A percentile compares a stretch with the other conserved stretches of the same genome.
Evolutionary conservation across 2,888 invertebrate genomes (phyloP).

Genomic region (Dryomyza anilis): DNA sequence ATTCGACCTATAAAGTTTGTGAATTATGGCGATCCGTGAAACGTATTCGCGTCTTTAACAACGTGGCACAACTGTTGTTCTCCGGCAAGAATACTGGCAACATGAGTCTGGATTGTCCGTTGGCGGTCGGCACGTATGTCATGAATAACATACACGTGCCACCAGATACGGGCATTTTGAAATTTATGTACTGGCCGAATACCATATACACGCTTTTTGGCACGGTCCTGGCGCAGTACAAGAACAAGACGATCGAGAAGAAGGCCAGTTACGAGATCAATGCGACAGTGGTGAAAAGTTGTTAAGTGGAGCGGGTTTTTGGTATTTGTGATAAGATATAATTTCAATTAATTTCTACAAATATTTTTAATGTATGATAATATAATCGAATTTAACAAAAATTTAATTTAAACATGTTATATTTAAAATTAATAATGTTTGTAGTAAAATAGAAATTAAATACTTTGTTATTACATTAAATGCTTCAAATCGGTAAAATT

Average conservation of each 20-base stretch:
- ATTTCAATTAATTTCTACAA: too few relatives aligned
- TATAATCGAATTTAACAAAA: too few relatives aligned
- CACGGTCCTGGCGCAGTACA: conserved; percentile 38
- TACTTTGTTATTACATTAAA: too few relatives aligned
- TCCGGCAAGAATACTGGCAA: conserved; percentile 43
- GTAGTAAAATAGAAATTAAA: too few relatives aligned
- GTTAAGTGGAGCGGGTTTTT: conserved; percentile 32
- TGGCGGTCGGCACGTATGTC: conserved; percentile 44
- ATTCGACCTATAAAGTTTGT: conserved; percentile 44
- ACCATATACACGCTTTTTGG: conserved; percentile 45
- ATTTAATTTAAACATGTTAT: too few relatives aligned
- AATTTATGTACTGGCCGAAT: conserved; percentile 50
- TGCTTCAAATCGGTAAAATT: too few relatives aligned
- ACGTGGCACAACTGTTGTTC: conserved; percentile 41
- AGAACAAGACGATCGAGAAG: conserved; percentile 37
- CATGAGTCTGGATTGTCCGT: conserved; percentile 48
- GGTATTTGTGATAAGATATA: too few relatives aligned
- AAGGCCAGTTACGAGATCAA: conserved; percentile 48
- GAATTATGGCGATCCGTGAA: conserved; percentile 47
- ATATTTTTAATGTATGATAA: too few relatives aligned
- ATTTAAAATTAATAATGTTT: too few relatives aligned
- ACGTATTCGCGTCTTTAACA: conserved; percentile 45
- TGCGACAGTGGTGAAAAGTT: conserved; percentile 46
- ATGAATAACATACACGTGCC: conserved; percentile 47
- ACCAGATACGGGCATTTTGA: conserved; percentile 45